phyloP scores from a whole-genome alignment of 2,888 invertebrate genomes.

The Mystacides longicornis region DNA sequence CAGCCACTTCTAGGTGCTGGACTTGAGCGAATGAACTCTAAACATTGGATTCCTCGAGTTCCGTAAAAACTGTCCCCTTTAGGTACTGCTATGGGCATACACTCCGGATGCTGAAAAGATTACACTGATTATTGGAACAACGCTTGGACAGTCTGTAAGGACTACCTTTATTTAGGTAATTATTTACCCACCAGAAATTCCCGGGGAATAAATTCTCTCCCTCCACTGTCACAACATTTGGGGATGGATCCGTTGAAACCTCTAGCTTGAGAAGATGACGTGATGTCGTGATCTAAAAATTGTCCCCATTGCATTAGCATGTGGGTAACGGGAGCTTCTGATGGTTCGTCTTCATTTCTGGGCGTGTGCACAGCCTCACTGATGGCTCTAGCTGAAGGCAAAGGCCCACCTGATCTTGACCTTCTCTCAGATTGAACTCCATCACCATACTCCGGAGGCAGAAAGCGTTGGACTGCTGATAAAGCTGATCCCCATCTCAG shows the following conservation, averaged over 20 bases:
- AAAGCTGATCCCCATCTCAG: slow-evolving; percentile 77
- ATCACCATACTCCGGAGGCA: slow-evolving; percentile 77
- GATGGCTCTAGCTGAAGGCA: slow-evolving; percentile 72
- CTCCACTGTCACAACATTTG: slow-evolving; percentile 62
- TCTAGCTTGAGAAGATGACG: slow-evolving; percentile 66
- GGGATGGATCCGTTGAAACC: slow-evolving; percentile 75
- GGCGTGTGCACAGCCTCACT: slow-evolving; percentile 59
- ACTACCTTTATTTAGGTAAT: neutral
- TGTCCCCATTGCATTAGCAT: slow-evolving; percentile 91
- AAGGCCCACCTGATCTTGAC: slow-evolving; percentile 48
- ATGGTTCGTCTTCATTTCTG: slow-evolving; percentile 38
- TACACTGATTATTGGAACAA: neutral
- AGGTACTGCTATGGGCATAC: slow-evolving; percentile 72
- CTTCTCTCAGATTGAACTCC: slow-evolving; percentile 53
- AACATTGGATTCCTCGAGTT: slow-evolving; percentile 62
- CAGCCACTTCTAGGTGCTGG: slow-evolving; percentile 76
- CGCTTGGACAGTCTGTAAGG: neutral
- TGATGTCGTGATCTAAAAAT: slow-evolving; percentile 82
- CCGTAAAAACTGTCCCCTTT: slow-evolving; percentile 65
- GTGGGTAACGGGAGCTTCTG: slow-evolving; percentile 60
- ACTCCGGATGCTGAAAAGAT: slow-evolving; percentile 69
- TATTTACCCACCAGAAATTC: slow-evolving; percentile 52
- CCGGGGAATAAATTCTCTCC: slow-evolving; percentile 51
- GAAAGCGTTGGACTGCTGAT: slow-evolving; percentile 73
- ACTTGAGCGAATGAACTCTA: slow-evolving; percentile 78